Base-by-base conservation (phyloP, 2,888 invertebrate species). In the Saturnia japonica region DNA sequence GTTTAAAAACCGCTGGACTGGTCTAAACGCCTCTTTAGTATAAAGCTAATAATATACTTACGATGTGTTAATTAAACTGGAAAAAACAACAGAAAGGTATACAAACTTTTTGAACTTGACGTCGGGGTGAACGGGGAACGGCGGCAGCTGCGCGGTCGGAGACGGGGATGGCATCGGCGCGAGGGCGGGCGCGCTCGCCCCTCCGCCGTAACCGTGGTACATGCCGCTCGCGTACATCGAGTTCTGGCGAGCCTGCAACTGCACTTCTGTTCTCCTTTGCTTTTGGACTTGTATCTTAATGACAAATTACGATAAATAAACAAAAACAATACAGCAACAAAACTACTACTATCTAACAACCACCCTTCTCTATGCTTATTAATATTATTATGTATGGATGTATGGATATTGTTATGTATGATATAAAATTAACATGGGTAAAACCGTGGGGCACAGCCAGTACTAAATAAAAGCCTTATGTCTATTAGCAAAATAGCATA, bases 51-150 rank as follows among this genome's bases (percentile, higher is more conserved):
- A 6, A 34, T 34, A 34, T 34, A 6, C 34, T 34, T 34, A n/a
- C n/a, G n/a, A n/a, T n/a, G n/a, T n/a, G n/a, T n/a, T n/a, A n/a
- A n/a, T n/a, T n/a, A n/a, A n/a, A n/a, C n/a, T n/a, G n/a, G n/a
- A n/a, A n/a, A 34, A 34, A 34, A 34, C 34, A 34, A 34, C 6
- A 2, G 34, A 34, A 60, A 28, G 72, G 22, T 7, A 7, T 60
- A 86, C 91, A 87, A 70, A 94, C 93, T 91, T 93, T 85, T 98
- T 98, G 79, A 99, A 96, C 83, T 96, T 96, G n/a, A 99, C 98
- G 89, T 99, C 98, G 0, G 99, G 98, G 88, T 98, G 97, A 70
- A 98, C 96, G 9, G 98, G 98, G 88, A 96, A 96, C 54, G 93
- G 94, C 74, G 94, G 94, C 76, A 94, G 84, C 42, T 94, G 87